A percentile compares a stretch with the other conserved stretches of the same genome.
These are phyloP conservation scores for Pimephales promelas DNA, from an alignment of 2,113 vertebrate species.

Conservation along the genomic window DNA sequence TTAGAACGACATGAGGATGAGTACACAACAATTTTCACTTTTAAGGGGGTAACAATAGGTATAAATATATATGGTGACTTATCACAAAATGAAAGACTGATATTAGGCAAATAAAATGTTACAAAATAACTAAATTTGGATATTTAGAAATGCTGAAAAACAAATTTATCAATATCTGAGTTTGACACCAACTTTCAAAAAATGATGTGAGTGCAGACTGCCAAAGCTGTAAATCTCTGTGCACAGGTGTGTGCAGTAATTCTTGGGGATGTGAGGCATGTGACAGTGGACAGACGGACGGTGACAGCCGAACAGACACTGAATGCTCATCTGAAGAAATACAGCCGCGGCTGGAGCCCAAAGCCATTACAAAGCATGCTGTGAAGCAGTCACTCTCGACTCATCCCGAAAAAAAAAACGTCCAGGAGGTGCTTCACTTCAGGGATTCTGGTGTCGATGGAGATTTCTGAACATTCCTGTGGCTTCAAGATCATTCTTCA, in stretches of 20 bases:
- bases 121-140: not conserved
- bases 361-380: conserved; percentile 32
- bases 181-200: not conserved
- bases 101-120: not conserved
- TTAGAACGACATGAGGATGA: not conserved
- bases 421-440: conserved; percentile 35
- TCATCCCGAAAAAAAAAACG: not conserved
- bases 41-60: not conserved
- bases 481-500: conserved; percentile 38
- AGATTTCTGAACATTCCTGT: conserved; percentile 27
- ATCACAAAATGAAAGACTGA: not conserved
- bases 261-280: conserved; percentile 41
- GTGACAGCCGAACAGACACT: conserved; percentile 36
- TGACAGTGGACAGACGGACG: conserved; percentile 32
- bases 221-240: conserved; percentile 27
- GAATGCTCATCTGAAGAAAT: conserved; percentile 50
- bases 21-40: not conserved
- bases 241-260: conserved; percentile 39
- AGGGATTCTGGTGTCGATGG: conserved; percentile 28
- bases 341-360: conserved; percentile 30
- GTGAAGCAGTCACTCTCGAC: conserved; percentile 20
- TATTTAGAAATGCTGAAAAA: not conserved
- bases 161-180: not conserved
- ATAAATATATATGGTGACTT: not conserved
- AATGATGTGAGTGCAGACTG: not conserved